A percentile compares a stretch with the other conserved stretches of the same genome.
phyloP scores from a whole-genome alignment of 2,797 vertebrate species.

The Falco peregrinus region DNA sequence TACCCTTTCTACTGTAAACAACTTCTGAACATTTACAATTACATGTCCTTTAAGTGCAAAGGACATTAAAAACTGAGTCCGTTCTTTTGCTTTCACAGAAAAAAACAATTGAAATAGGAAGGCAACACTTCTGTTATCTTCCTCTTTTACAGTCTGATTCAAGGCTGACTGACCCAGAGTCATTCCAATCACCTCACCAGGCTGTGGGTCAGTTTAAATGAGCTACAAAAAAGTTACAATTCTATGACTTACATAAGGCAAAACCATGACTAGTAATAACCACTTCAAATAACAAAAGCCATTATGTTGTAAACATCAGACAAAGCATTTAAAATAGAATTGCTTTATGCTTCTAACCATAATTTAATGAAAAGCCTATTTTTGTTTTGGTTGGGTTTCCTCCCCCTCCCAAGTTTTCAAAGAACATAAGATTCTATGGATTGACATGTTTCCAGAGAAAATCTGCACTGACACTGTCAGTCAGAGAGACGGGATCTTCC shows the following conservation, averaged over 20 bases:
- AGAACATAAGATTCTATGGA: not conserved
- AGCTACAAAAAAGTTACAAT: not conserved
- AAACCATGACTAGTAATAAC: not conserved
- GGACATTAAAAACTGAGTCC: not conserved
- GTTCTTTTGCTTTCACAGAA: not conserved
- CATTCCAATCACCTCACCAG: not conserved
- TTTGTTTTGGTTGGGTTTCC: not conserved
- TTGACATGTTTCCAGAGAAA: not conserved
- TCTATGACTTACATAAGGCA: fast-evolving
- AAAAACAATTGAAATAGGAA: not conserved
- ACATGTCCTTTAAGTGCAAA: not conserved
- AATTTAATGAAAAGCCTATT: not conserved
- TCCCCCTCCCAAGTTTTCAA: not conserved
- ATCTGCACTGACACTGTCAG: not conserved
- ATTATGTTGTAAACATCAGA: not conserved
- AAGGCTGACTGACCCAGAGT: not conserved
- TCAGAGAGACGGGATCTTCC: not conserved
- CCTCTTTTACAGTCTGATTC: not conserved
- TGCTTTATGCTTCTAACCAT: not conserved
- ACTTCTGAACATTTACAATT: not conserved
- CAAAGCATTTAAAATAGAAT: not conserved
- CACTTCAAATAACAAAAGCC: not conserved
- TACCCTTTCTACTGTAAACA: not conserved
- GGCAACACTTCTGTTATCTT: not conserved
- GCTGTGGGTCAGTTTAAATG: not conserved